phyloP scores from a whole-genome alignment of 2,113 vertebrate genomes.

The Thunnus thynnus region DNA sequence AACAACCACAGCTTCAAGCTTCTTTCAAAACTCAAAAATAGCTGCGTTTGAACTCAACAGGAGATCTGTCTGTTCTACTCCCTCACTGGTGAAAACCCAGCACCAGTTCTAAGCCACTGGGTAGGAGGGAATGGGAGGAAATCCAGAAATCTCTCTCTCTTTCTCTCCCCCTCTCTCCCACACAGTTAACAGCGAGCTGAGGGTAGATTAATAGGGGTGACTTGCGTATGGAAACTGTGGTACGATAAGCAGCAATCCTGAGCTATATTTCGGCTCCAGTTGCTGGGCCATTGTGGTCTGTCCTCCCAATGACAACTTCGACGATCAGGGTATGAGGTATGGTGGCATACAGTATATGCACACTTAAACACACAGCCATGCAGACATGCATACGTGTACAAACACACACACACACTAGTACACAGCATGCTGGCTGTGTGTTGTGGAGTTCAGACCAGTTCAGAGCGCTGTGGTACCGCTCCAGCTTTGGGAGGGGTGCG shows the following conservation, averaged over 20 bases:
- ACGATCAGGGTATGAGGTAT: conserved; percentile 8
- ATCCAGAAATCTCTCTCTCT: conserved; percentile 36
- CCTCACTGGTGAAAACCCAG: conserved; percentile 46
- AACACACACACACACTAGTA: conserved; percentile 6
- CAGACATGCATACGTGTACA: conserved; percentile 2
- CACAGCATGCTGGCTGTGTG: conserved; percentile 42
- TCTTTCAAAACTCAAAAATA: conserved; percentile 16
- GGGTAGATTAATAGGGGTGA: conserved; percentile 55
- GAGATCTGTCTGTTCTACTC: conserved; percentile 36
- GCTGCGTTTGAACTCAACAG: conserved; percentile 23
- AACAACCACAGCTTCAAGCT: background rate
- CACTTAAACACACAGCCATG: conserved; percentile 12
- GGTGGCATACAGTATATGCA: conserved; percentile 4
- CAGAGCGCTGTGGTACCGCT: conserved; percentile 73
- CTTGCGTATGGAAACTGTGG: conserved; percentile 66
- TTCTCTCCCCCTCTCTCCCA: conserved; percentile 30
- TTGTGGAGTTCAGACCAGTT: conserved; percentile 75
- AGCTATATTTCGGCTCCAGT: conserved; percentile 47
- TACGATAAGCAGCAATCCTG: conserved; percentile 41
- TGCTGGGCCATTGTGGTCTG: conserved; percentile 29
- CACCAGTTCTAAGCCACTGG: conserved; percentile 44
- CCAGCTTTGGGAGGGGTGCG: conserved; percentile 79
- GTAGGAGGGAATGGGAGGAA: conserved; percentile 45
- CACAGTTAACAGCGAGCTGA: conserved; percentile 52
- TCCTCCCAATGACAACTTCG: conserved; percentile 32